Evolutionary conservation across 2,113 vertebrate genomes (phyloP).

Genomic region (Orientallactaga bullata): DNA sequence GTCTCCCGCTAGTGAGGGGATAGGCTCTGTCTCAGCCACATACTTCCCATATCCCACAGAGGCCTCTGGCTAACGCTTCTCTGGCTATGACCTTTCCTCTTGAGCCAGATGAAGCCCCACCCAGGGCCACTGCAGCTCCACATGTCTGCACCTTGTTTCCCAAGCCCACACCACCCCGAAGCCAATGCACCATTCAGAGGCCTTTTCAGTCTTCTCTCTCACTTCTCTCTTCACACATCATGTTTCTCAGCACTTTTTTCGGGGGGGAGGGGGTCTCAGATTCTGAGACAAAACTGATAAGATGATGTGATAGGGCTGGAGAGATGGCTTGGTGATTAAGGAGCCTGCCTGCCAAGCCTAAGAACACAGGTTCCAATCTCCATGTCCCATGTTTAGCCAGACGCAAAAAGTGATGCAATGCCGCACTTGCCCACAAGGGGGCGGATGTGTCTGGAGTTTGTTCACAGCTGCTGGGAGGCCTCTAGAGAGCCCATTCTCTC

Average conservation of each 20-base stretch:
- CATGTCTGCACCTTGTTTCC: neutral
- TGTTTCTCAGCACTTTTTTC: neutral
- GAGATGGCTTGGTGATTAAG: no score
- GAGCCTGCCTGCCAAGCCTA: no score
- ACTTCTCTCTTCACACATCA: neutral
- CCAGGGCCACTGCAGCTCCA: neutral
- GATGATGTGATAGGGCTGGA: neutral
- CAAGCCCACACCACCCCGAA: neutral
- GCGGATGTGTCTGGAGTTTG: no score
- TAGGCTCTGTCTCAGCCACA: neutral
- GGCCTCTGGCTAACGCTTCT: neutral
- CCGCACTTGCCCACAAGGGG: no score
- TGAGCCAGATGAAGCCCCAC: neutral
- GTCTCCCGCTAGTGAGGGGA: neutral
- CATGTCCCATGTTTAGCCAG: no score
- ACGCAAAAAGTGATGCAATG: no score
- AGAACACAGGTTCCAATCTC: no score
- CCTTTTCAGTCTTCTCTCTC: neutral
- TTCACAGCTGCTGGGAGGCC: no score
- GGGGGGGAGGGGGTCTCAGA: neutral
- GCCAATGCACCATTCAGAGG: neutral
- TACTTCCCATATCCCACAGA: neutral
- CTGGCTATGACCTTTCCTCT: neutral
- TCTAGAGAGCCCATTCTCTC: no score
- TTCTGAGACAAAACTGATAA: neutral